phyloP scores from a whole-genome alignment of 1,140 invertebrate species.

The Gryon sp. region DNA sequence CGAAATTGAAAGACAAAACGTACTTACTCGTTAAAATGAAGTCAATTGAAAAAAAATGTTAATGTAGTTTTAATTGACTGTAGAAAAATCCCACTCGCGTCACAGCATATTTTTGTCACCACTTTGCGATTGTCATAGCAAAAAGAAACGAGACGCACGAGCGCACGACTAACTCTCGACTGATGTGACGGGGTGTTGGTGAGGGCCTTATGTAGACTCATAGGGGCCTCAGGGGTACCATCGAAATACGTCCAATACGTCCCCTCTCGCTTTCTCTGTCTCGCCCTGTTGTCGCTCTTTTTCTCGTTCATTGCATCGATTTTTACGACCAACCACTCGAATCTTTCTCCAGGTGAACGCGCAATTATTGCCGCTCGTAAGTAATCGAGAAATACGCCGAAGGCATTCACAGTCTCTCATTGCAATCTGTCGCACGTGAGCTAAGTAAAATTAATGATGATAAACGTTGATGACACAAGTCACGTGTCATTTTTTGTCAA shows the following conservation, averaged over 20 bases:
- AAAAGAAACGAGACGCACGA: conserved; percentile 32
- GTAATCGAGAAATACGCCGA: conserved; percentile 19
- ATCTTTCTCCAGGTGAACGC: conserved; percentile 64
- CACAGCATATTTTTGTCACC: conserved; percentile 17
- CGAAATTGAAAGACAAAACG: too few species aligned
- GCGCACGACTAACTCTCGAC: conserved; percentile 68
- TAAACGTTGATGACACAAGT: neutral
- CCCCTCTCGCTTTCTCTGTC: neutral
- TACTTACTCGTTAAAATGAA: conserved; percentile 17
- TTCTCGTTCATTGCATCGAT: conserved; percentile 25
- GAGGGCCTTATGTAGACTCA: conserved; percentile 77
- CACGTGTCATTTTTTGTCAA: neutral
- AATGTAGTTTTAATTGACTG: neutral
- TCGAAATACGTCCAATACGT: conserved; percentile 8
- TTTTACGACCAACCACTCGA: conserved; percentile 62
- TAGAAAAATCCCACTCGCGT: conserved; percentile 15
- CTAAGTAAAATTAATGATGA: conserved; percentile 27
- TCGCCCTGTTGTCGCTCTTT: too few species aligned
- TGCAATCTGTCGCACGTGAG: conserved; percentile 13
- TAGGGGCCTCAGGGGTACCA: conserved; percentile 50
- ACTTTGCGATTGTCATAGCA: conserved; percentile 31
- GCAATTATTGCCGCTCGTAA: conserved; percentile 39
- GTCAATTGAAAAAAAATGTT: neutral
- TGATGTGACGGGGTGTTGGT: conserved; percentile 67
- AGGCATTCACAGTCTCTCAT: conserved; percentile 15